phyloP scores from a whole-genome alignment of 2,797 vertebrate genomes.

The Okamejei kenojei region DNA sequence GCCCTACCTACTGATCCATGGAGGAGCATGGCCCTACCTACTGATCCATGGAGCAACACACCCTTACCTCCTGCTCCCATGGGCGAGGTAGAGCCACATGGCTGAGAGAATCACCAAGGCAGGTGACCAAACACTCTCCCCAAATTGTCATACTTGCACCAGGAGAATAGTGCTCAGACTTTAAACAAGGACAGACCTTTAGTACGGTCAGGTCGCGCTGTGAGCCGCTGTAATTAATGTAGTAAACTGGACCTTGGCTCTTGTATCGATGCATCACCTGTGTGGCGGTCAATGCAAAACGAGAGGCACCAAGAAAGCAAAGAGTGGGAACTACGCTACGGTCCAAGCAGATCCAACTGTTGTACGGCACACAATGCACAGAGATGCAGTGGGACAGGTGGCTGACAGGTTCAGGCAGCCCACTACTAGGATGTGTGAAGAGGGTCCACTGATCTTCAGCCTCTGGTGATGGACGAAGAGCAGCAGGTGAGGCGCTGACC shows the following conservation, averaged over 20 bases:
- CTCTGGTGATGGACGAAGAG: conserved; percentile 21
- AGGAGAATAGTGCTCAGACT: neutral
- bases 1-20: no score
- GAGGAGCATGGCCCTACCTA: no score
- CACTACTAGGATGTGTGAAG: conserved; percentile 1
- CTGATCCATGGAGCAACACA: no score
- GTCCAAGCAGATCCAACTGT: neutral
- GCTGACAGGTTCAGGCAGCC: conserved; percentile 36
- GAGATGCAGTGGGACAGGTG: conserved; percentile 26
- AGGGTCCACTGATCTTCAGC: conserved; percentile 16
- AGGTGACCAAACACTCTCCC: neutral
- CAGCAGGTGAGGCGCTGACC: neutral
- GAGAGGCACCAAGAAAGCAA: conserved; percentile 13
- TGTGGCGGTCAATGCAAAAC: neutral
- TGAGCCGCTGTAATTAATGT: neutral
- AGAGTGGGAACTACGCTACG: neutral
- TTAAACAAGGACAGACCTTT: neutral
- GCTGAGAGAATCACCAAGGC: no score
- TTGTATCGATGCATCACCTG: no score
- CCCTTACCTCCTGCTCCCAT: neutral
- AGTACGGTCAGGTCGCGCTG: neutral
- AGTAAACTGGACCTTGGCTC: neutral
- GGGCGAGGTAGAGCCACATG: neutral
- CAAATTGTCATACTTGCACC: neutral
- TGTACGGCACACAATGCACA: conserved; percentile 33